phyloP scores from a whole-genome alignment of 2,797 vertebrate species.

The Thaleichthys pacificus region DNA sequence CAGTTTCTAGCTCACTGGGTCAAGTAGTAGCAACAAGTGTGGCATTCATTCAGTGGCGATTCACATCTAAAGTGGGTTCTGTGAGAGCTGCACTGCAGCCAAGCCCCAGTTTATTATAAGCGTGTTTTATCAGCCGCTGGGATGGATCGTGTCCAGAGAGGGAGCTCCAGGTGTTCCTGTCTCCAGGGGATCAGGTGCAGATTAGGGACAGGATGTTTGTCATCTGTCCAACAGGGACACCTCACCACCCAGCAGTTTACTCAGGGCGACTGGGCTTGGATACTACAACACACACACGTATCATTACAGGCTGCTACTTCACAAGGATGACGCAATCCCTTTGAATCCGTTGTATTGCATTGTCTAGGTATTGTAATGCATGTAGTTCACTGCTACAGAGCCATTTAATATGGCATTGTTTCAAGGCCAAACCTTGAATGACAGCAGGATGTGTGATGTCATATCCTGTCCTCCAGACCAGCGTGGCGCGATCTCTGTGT shows the following conservation, averaged over 20 bases:
- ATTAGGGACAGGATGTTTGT: slow-evolving; percentile 30
- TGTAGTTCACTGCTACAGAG: not conserved
- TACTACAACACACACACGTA: too few relatives aligned
- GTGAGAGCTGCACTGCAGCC: too few relatives aligned
- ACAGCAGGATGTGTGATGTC: not conserved
- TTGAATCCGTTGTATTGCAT: not conserved
- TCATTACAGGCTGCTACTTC: too few relatives aligned
- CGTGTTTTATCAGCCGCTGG: not conserved
- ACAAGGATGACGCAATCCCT: too few relatives aligned
- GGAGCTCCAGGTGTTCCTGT: slow-evolving; percentile 12
- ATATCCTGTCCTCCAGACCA: slow-evolving; percentile 72
- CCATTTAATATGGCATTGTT: not conserved
- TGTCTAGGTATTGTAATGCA: not conserved
- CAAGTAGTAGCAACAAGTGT: too few relatives aligned
- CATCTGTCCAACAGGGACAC: not conserved
- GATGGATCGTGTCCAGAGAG: not conserved
- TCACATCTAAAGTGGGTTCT: not conserved
- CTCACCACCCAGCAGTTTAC: too few relatives aligned
- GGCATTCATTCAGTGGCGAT: not conserved
- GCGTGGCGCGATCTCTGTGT: slow-evolving; percentile 86
- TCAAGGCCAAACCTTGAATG: not conserved
- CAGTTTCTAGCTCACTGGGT: too few relatives aligned
- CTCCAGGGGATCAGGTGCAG: slow-evolving; percentile 44
- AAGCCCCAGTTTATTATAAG: not conserved
- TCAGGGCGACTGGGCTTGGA: too few relatives aligned